Evolutionary conservation across 2,888 invertebrate genomes (phyloP).

Genomic region (Chrysolina oricalcia): DNA sequence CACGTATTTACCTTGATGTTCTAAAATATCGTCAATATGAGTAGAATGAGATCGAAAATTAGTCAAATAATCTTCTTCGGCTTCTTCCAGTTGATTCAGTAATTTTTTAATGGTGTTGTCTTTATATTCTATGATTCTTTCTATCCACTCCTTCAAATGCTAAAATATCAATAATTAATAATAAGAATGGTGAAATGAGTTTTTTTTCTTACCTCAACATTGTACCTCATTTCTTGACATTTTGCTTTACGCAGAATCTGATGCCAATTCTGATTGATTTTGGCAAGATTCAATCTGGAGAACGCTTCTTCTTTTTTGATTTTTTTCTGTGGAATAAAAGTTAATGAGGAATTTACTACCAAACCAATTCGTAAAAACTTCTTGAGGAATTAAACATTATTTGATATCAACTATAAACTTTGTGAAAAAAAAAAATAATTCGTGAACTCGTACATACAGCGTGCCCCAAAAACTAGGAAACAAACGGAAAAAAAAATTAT

Average conservation of each 20-base stretch:
- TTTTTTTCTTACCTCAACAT: constrained; percentile 75
- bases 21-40: constrained; percentile 79
- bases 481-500: too few species aligned
- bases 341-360: background rate
- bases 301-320: constrained; percentile 87
- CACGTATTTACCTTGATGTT: constrained; percentile 74
- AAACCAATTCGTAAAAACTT: too few species aligned
- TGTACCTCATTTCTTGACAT: constrained; percentile 81
- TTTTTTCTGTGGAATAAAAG: constrained; percentile 80
- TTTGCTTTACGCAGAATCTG: constrained; percentile 84
- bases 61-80: constrained; percentile 83
- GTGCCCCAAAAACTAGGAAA: too few species aligned
- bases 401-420: too few species aligned
- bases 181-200: background rate
- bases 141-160: constrained; percentile 77
- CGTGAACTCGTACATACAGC: too few species aligned
- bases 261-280: constrained; percentile 90
- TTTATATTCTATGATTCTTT: constrained; percentile 79
- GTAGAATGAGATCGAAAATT: constrained; percentile 84
- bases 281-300: constrained; percentile 85
- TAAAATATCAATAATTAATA: constrained; percentile 59
- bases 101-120: constrained; percentile 79
- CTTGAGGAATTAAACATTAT: too few species aligned
- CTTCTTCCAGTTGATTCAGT: constrained; percentile 79
- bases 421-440: too few species aligned